A percentile compares a stretch with the other conserved stretches of the same genome.
Conservation (phyloP, 2,888 invertebrate species). For the Bimastos eiseni region DNA sequence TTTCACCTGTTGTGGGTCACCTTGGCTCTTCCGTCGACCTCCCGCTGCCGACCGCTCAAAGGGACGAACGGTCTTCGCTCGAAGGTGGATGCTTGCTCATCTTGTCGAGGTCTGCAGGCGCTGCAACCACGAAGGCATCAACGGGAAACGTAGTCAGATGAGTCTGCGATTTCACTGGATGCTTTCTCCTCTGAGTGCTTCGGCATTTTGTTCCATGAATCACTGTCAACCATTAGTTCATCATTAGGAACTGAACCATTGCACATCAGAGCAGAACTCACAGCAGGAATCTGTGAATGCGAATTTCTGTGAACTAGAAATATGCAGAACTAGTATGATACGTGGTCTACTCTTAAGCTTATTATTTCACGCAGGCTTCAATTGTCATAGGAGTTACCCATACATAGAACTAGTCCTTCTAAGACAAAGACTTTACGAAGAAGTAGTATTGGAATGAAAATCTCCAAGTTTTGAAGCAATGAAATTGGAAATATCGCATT, state of each 20-base stretch:
- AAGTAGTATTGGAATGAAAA: neutral
- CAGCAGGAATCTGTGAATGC: no score
- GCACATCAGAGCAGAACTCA: no score
- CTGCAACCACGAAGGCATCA: neutral
- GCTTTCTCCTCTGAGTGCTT: neutral
- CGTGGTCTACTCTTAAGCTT: neutral
- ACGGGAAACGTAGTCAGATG: neutral
- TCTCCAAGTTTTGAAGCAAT: neutral
- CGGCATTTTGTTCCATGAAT: neutral
- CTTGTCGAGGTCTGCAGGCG: neutral
- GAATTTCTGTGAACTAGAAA: neutral
- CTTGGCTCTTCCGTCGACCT: neutral
- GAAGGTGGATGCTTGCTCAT: neutral
- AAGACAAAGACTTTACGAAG: neutral
- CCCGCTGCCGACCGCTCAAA: no score
- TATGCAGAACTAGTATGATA: neutral
- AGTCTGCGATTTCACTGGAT: neutral
- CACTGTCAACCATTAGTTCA: neutral
- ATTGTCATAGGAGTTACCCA: no score
- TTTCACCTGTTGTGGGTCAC: neutral
- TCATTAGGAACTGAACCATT: no score
- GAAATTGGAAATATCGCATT: neutral
- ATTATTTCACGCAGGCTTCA: neutral
- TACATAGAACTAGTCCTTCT: neutral
- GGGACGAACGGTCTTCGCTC: neutral